Evolutionary conservation across 1,140 invertebrate species (phyloP).

Genomic region (Heliconius himera): DNA sequence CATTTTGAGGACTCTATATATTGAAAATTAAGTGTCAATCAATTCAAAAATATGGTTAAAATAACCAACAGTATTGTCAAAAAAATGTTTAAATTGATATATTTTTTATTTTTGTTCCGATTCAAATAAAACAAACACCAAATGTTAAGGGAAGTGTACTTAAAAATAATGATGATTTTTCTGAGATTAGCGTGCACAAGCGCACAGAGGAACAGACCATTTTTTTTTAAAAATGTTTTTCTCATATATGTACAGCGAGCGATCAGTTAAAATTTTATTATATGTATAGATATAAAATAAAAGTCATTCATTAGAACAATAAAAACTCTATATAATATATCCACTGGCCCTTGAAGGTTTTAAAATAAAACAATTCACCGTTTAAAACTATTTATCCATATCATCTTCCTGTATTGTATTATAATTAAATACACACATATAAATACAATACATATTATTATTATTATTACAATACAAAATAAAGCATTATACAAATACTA

Average conservation of each 20-base stretch:
- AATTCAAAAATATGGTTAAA: no score
- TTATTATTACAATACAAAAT: conserved; percentile 31
- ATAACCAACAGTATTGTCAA: no score
- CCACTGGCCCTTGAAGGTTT: conserved; percentile 29
- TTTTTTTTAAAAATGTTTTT: no score
- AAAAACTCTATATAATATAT: conserved; percentile 6
- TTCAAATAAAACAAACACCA: no score
- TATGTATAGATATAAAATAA: neutral
- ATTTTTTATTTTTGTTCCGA: no score
- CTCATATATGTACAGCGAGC: neutral
- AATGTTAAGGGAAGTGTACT: no score
- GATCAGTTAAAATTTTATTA: neutral
- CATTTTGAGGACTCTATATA: no score
- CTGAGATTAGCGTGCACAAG: no score
- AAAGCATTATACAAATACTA: conserved; percentile 26
- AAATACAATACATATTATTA: conserved; percentile 21
- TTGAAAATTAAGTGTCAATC: no score
- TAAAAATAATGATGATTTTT: no score
- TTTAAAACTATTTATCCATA: conserved; percentile 42
- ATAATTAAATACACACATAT: conserved; percentile 30
- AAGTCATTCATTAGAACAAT: neutral
- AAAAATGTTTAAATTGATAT: no score
- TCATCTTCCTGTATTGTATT: conserved; percentile 9
- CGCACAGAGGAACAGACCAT: no score
- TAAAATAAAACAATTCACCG: conserved; percentile 38